phyloP scores from a whole-genome alignment of 2,888 invertebrate genomes.

The Sphecodes monilicornis region DNA sequence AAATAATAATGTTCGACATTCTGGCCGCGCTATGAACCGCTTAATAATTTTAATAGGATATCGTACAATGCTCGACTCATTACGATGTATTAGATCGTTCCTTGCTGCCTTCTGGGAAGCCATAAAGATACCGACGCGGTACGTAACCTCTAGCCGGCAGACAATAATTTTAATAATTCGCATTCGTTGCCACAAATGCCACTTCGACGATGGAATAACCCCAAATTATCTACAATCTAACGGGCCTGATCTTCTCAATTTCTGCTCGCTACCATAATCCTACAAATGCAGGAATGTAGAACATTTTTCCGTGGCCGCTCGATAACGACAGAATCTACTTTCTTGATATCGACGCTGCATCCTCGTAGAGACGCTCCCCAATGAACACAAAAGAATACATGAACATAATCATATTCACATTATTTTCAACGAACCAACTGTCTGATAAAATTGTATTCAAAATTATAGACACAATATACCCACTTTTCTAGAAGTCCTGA shows the following conservation, averaged over 20 bases:
- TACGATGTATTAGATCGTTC: slow-evolving; percentile 70
- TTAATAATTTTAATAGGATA: slow-evolving; percentile 71
- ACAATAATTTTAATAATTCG: slow-evolving; percentile 75
- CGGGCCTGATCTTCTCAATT: slow-evolving; percentile 58
- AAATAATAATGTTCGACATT: slow-evolving; percentile 54
- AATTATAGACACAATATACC: not conserved
- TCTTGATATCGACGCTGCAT: not conserved
- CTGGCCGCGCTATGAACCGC: slow-evolving; percentile 33
- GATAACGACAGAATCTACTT: slow-evolving; percentile 2
- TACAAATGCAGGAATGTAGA: not conserved
- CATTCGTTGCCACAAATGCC: slow-evolving; percentile 68
- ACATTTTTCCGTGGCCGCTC: not conserved
- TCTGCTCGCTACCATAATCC: slow-evolving; percentile 36
- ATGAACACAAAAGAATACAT: not conserved
- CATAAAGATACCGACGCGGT: slow-evolving; percentile 68
- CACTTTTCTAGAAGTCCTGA: not conserved
- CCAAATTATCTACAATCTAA: slow-evolving; percentile 63
- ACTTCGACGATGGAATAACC: slow-evolving; percentile 67
- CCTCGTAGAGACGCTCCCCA: not conserved
- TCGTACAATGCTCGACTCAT: slow-evolving; percentile 67
- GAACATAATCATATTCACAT: not conserved
- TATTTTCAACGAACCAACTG: not conserved
- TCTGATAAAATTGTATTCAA: not conserved
- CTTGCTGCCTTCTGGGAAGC: slow-evolving; percentile 69
- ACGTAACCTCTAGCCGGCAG: slow-evolving; percentile 62